Evolutionary conservation across 2,888 invertebrate species (phyloP).

Genomic region (Epiblema foenella): DNA sequence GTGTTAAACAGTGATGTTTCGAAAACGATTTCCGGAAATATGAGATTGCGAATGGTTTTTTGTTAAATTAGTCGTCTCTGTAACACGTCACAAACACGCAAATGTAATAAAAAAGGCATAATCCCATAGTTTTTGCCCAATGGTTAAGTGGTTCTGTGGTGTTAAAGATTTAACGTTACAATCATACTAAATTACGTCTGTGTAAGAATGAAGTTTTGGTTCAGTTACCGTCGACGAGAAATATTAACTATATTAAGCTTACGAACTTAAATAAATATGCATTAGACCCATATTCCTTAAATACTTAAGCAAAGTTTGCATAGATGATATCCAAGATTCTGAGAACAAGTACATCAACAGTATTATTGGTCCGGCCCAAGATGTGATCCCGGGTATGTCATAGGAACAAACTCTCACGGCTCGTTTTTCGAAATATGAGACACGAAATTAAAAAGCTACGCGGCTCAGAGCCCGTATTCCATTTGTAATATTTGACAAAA

Average conservation of each 20-base stretch:
- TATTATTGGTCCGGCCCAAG: no score
- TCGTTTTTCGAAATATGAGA: no score
- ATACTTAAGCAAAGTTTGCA: neutral
- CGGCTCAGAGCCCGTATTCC: no score
- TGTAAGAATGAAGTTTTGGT: neutral
- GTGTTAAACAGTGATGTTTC: neutral
- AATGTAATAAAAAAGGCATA: neutral
- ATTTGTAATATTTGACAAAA: no score
- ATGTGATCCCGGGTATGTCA: no score
- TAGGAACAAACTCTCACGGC: no score
- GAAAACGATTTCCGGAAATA: slow-evolving; percentile 7
- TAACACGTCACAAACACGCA: neutral
- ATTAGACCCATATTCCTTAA: no score
- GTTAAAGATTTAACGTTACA: slow-evolving; percentile 10
- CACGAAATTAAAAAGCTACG: no score
- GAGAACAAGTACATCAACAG: no score
- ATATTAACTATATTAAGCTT: neutral
- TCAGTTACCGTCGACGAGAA: neutral
- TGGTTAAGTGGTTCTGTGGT: neutral
- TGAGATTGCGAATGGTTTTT: slow-evolving; percentile 2
- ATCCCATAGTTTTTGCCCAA: slow-evolving; percentile 7
- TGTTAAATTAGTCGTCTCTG: neutral
- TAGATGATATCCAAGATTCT: no score
- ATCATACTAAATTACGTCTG: neutral
- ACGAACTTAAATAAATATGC: no score